Conservation (phyloP, 2,113 vertebrate genomes). For the Callospermophilus lateralis region DNA sequence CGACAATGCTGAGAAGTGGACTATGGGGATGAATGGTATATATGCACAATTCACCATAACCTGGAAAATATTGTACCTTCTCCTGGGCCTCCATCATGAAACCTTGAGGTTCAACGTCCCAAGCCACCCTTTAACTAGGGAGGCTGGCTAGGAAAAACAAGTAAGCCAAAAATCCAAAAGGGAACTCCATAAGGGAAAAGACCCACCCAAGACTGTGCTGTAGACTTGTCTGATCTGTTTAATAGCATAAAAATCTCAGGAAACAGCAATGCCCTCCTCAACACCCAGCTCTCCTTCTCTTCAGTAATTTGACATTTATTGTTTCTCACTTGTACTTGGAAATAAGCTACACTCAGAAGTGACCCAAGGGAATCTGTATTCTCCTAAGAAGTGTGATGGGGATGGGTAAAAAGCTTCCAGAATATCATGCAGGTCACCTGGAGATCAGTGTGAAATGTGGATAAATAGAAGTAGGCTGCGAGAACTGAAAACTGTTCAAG, state of each 20-base stretch:
- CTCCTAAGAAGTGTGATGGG: neutral
- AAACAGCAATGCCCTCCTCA: neutral
- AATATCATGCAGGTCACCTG: neutral
- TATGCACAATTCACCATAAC: constrained; percentile 77
- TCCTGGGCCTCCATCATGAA: constrained; percentile 83
- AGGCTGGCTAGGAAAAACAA: constrained; percentile 75
- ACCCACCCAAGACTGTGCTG: neutral
- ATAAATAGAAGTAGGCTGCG: neutral
- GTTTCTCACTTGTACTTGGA: neutral
- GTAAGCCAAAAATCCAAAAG: constrained; percentile 74
- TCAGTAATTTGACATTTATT: accelerated
- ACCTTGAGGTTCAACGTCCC: constrained; percentile 82
- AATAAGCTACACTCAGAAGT: neutral
- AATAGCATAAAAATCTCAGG: neutral
- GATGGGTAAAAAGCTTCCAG: neutral
- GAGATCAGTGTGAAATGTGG: neutral
- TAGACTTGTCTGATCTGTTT: constrained; percentile 40
- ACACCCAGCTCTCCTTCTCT: neutral
- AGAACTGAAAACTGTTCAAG: no score
- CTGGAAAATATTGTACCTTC: constrained; percentile 81
- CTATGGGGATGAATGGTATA: constrained; percentile 79
- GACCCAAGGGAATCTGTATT: neutral
- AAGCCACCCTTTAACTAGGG: constrained; percentile 71
- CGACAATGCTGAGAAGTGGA: constrained; percentile 82
- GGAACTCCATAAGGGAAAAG: constrained; percentile 67